phyloP scores from a whole-genome alignment of 2,797 vertebrate genomes.

The Parambassis ranga region DNA sequence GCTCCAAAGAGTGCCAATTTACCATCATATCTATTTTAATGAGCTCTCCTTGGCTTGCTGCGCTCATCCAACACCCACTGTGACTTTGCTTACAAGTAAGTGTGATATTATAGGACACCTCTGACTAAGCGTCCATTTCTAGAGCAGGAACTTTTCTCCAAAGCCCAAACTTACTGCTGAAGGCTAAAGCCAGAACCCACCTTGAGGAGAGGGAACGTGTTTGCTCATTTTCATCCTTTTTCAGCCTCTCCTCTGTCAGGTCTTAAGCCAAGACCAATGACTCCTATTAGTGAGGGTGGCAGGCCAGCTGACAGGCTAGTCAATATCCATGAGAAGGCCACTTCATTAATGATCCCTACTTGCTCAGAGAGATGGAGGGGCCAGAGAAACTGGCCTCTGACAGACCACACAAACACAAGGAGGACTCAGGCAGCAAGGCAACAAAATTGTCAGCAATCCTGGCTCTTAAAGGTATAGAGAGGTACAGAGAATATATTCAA shows the following conservation, averaged over 20 bases:
- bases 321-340: slow-evolving; percentile 99
- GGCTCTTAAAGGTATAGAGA: slow-evolving; percentile 27
- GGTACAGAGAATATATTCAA: not conserved
- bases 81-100: slow-evolving; percentile 44
- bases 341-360: slow-evolving; percentile 98
- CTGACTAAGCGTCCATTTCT: slow-evolving; percentile 5
- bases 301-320: slow-evolving; percentile 96
- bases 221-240: slow-evolving; percentile 52
- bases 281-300: slow-evolving; percentile 98
- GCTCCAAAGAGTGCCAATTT: slow-evolving; percentile 56
- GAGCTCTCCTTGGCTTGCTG: slow-evolving; percentile 85
- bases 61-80: slow-evolving; percentile 48
- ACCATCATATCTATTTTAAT: slow-evolving; percentile 63
- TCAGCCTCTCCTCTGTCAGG: slow-evolving; percentile 56
- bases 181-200: slow-evolving; percentile 35
- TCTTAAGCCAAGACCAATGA: slow-evolving; percentile 91
- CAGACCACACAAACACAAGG: slow-evolving; percentile 55
- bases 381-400: slow-evolving; percentile 91
- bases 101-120: slow-evolving; percentile 13
- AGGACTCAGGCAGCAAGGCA: slow-evolving; percentile 17
- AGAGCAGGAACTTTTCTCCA: not conserved
- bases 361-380: slow-evolving; percentile 88
- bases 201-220: slow-evolving; percentile 35
- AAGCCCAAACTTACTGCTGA: not conserved
- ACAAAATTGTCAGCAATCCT: slow-evolving; percentile 4